A percentile compares a stretch with the other conserved stretches of the same genome.
phyloP scores from a whole-genome alignment of 2,797 vertebrate species.

The Catamblyrhynchus diadema region DNA sequence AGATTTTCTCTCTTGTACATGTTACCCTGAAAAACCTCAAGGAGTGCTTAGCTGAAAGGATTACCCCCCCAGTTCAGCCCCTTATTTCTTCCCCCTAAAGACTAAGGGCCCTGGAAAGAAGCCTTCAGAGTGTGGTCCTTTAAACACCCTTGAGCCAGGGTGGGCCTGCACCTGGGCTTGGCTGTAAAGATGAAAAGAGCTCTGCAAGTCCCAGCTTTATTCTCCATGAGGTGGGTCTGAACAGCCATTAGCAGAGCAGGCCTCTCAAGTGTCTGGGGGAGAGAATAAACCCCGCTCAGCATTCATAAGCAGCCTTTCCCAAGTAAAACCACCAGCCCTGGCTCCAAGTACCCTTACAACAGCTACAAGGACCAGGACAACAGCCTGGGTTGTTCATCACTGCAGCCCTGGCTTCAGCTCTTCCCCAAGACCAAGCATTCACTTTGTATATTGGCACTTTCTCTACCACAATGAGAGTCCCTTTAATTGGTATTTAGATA shows the following conservation, averaged over 20 bases:
- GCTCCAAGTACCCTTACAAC: not conserved
- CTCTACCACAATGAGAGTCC: not conserved
- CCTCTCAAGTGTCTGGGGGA: constrained; percentile 32
- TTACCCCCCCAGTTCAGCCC: not conserved
- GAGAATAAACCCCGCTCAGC: not conserved
- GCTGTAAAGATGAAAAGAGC: constrained; percentile 54
- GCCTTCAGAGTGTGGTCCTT: not conserved
- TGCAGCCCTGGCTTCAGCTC: not conserved
- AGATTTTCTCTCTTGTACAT: not conserved
- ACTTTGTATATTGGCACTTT: not conserved
- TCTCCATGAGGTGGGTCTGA: constrained; percentile 16
- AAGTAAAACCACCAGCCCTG: not conserved
- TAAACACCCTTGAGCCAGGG: constrained; percentile 30
- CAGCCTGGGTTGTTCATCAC: not conserved
- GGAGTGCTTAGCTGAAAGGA: constrained; percentile 3
- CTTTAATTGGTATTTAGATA: not conserved
- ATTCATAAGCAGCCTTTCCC: constrained; percentile 35
- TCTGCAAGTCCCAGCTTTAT: constrained; percentile 46
- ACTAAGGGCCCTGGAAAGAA: constrained; percentile 25
- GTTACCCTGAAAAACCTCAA: constrained; percentile 12
- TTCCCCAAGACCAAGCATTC: not conserved
- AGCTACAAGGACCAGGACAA: not conserved
- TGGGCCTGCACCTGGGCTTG: constrained; percentile 48
- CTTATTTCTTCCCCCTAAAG: not conserved
- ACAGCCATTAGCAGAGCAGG: constrained; percentile 21